A percentile compares a stretch with the other conserved stretches of the same genome.
Conservation (phyloP, 64 coral and sea anemone genomes). For the Stichodactyla mertensii region DNA sequence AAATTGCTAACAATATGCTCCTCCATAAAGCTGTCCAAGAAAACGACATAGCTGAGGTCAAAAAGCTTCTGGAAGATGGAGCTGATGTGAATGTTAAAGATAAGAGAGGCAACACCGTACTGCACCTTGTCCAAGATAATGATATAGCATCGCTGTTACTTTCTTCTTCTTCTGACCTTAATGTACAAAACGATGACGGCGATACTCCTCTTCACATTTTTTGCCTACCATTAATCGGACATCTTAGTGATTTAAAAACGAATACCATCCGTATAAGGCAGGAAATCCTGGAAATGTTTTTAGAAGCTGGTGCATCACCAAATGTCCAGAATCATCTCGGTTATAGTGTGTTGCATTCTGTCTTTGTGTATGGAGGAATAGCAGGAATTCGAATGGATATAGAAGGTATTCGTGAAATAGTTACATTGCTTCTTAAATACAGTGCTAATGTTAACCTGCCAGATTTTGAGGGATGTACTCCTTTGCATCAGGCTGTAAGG, state of each 20-base stretch:
- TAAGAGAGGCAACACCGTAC: slow-evolving; percentile 14
- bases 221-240: background rate
- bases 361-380: slow-evolving; percentile 37
- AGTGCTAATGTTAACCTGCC: slow-evolving; percentile 24
- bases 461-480: slow-evolving; percentile 41
- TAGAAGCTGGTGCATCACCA: slow-evolving; percentile 29
- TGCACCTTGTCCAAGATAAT: slow-evolving; percentile 10
- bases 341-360: slow-evolving; percentile 15
- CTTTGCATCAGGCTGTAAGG: slow-evolving; percentile 33
- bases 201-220: slow-evolving; percentile 14
- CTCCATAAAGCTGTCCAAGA: slow-evolving; percentile 2
- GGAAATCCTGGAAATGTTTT: slow-evolving; percentile 7
- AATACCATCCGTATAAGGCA: background rate
- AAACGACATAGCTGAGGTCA: background rate
- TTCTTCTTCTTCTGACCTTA: slow-evolving; percentile 2
- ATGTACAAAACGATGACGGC: slow-evolving; percentile 24
- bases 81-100: slow-evolving; percentile 32
- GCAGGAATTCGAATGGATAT: slow-evolving; percentile 10
- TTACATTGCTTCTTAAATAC: slow-evolving; percentile 5
- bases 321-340: slow-evolving; percentile 39
- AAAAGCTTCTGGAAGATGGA: background rate
- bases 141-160: slow-evolving; percentile 7
- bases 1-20: background rate
- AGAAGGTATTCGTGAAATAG: background rate
- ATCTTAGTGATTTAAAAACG: background rate